Evolutionary conservation across 1,140 invertebrate species (phyloP).

Genomic region (Apis cerana): DNA sequence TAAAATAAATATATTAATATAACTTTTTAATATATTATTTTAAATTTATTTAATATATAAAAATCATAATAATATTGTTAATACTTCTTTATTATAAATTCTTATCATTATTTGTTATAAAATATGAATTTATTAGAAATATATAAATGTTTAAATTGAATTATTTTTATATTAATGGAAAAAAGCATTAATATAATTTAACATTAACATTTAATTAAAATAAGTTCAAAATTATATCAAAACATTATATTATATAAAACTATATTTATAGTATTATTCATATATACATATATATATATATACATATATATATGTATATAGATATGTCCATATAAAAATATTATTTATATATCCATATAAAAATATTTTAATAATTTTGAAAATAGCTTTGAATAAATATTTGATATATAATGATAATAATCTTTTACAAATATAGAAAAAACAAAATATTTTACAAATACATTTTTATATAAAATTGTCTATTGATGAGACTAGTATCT

Average conservation of each 20-base stretch:
- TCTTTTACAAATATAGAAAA: not conserved
- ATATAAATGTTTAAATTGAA: not conserved
- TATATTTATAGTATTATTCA: not conserved
- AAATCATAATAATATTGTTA: no score
- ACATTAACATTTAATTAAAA: not conserved
- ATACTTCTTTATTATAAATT: no score
- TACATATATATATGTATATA: not conserved
- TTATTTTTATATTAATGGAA: not conserved
- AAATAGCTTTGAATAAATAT: not conserved
- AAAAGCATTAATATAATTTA: not conserved
- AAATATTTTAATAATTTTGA: not conserved
- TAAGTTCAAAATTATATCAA: not conserved
- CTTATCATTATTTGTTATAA: no score
- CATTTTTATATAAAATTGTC: slow-evolving; percentile 19
- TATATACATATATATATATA: not conserved
- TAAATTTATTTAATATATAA: no score
- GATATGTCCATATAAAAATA: not conserved
- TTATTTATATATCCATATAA: not conserved
- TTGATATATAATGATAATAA: not conserved
- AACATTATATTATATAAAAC: not conserved
- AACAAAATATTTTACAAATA: slow-evolving; percentile 10
- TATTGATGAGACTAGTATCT: slow-evolving; percentile 25
- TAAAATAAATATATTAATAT: no score
- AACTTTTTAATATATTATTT: no score
- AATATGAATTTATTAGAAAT: no score